Evolutionary conservation across 2,797 vertebrate species (phyloP), one percentile per base, ranked within the genome.

Genomic region (Falco columbarius): DNA sequence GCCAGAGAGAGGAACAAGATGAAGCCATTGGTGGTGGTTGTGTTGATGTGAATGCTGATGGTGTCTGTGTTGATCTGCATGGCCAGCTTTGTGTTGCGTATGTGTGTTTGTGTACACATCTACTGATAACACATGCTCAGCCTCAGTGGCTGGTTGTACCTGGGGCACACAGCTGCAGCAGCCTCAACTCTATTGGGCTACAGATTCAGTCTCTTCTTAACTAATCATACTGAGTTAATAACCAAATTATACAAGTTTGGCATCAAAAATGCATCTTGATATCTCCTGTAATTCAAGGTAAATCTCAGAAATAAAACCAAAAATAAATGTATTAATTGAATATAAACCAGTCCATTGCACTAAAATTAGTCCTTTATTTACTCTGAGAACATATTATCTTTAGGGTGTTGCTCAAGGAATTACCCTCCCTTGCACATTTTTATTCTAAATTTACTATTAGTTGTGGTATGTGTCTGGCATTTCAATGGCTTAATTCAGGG

Each of bases 261-360:
- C 22, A 62, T 66, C 3, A 54, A 82, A 74, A 61, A 6, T 0
- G 0, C n/a, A 44, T 42, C 14, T 36, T 77, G 11, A 6, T 56
- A 20, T 21, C 14, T 65, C 65, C 24, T 10, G 18, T 19, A 65
- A 16, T 51, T 30, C 58, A 11, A 7, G 5, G 18, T n/a, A 87
- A 84, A 84, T 56, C 11, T 81, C 38, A 30, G 36, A 86, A 38
- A 61, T 40, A 32, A 87, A 68, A 14, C 12, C 0, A 58, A 74
- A 77, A 61, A 40, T 12, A 73, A n/a, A 52, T 8, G 1, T 26
- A 62, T 61, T 6, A 76, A 23, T 52, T 86, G 19, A 52, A 30
- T 54, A 59, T 27, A 80, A 82, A 59, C 8, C 18, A 32, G 5
- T 38, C 8, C 2, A 44, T 32, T 59, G 24, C 20, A 59, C 63